Evolutionary conservation across 1,140 invertebrate species (phyloP).

Genomic region (Carcinoscorpius rotundicauda): DNA sequence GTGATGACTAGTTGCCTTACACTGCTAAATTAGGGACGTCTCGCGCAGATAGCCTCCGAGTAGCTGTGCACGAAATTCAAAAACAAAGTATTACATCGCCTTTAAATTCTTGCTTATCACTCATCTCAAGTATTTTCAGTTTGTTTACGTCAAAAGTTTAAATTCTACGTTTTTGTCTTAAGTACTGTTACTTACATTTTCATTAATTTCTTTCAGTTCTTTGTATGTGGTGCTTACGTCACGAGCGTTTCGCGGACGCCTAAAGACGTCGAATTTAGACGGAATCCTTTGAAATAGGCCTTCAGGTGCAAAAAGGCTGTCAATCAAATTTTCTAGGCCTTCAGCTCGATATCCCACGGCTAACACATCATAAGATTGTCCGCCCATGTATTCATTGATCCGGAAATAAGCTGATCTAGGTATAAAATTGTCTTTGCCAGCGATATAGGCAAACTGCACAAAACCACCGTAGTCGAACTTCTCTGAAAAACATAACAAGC

Average conservation of each 20-base stretch:
- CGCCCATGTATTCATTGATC: conserved; percentile 15
- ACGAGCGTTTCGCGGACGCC: conserved; percentile 12
- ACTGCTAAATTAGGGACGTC: too few species aligned
- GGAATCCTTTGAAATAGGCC: conserved; percentile 11
- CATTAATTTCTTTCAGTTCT: conserved; percentile 18
- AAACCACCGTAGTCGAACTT: conserved; percentile 22
- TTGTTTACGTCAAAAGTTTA: too few species aligned
- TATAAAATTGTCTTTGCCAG: conserved; percentile 18
- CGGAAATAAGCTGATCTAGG: conserved; percentile 12
- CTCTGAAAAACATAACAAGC: conserved; percentile 11
- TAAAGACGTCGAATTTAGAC: conserved; percentile 16
- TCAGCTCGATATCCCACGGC: conserved; percentile 7
- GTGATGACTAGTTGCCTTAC: too few species aligned
- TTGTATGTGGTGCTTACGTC: conserved; percentile 10
- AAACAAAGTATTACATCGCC: too few species aligned
- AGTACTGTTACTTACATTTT: conserved; percentile 8
- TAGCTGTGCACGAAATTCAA: too few species aligned
- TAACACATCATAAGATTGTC: conserved; percentile 11
- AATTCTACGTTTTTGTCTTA: too few species aligned
- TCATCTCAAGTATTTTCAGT: too few species aligned
- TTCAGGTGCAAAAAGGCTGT: conserved; percentile 18
- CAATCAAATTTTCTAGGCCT: conserved; percentile 19
- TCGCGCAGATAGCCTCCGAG: too few species aligned
- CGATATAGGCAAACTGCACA: conserved; percentile 12
- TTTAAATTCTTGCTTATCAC: too few species aligned